These are phyloP conservation scores for Saturnia japonica DNA, from an alignment of 2,888 invertebrate genomes.

Conservation along the genomic window DNA sequence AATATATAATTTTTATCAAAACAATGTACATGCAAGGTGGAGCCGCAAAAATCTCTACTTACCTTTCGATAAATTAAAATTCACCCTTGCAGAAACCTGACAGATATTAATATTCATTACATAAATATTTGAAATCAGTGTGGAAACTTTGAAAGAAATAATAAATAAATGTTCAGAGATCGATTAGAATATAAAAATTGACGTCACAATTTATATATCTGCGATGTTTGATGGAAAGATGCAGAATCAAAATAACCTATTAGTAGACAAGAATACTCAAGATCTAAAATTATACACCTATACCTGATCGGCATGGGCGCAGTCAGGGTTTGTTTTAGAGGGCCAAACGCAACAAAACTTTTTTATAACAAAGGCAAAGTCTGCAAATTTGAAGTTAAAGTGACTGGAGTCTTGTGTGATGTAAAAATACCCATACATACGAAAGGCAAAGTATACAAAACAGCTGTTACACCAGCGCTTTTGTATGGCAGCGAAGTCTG, in stretches of 20 bases:
- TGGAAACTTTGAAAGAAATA: slow-evolving; percentile 5
- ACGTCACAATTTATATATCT: slow-evolving; percentile 13
- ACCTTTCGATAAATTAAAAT: background rate
- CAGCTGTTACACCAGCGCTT: too few species aligned
- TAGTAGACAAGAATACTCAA: background rate
- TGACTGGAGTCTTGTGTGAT: too few species aligned
- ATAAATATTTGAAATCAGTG: slow-evolving; percentile 8
- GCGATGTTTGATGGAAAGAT: slow-evolving; percentile 13
- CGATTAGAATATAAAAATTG: slow-evolving; percentile 12
- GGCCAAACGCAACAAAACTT: background rate
- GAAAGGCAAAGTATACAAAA: too few species aligned
- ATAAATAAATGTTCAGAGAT: slow-evolving; percentile 7
- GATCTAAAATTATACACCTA: background rate
- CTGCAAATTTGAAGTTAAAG: too few species aligned
- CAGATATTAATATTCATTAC: slow-evolving; percentile 11
- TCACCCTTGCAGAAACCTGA: slow-evolving; percentile 11
- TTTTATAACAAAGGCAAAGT: too few species aligned
- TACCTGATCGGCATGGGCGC: background rate
- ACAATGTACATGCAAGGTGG: background rate
- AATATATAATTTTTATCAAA: background rate
- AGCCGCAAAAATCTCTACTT: background rate
- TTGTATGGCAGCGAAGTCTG: too few species aligned
- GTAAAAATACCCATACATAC: too few species aligned
- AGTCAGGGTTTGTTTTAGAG: background rate
- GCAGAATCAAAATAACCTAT: slow-evolving; percentile 1